Conservation (phyloP, 2,113 vertebrate genomes). For the Alexandromys fortis region DNA sequence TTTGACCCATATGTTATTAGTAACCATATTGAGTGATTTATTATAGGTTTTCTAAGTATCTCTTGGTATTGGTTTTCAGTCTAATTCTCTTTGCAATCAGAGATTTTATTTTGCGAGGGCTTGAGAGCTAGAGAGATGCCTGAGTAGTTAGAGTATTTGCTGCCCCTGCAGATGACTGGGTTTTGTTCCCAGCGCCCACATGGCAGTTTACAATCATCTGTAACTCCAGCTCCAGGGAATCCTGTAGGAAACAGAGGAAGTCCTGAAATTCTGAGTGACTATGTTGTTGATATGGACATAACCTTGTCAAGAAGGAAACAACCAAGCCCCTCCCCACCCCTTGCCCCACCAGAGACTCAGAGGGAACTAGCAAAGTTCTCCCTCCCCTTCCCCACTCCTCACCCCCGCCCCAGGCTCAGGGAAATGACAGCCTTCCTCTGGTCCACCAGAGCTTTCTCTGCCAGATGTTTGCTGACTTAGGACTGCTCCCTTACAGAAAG, state of each 20-base stretch:
- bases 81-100: neutral
- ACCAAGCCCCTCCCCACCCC: neutral
- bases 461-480: neutral
- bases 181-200: neutral
- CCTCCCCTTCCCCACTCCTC: too few relatives aligned
- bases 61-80: constrained; percentile 15
- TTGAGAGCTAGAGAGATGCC: neutral
- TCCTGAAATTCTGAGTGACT: too few relatives aligned
- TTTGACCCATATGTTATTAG: constrained; percentile 9
- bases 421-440: neutral
- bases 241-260: neutral
- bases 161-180: neutral
- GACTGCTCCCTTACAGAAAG: neutral
- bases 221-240: neutral
- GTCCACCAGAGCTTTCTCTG: neutral
- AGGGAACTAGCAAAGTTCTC: neutral
- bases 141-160: neutral
- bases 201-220: neutral
- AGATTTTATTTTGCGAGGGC: neutral
- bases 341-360: neutral
- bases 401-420: neutral
- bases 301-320: neutral
- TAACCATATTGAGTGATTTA: constrained; percentile 41
- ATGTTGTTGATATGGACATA: neutral
- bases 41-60: constrained; percentile 22